phyloP scores from a whole-genome alignment of 2,113 vertebrate species.

The Dendropsophus ebraccatus region DNA sequence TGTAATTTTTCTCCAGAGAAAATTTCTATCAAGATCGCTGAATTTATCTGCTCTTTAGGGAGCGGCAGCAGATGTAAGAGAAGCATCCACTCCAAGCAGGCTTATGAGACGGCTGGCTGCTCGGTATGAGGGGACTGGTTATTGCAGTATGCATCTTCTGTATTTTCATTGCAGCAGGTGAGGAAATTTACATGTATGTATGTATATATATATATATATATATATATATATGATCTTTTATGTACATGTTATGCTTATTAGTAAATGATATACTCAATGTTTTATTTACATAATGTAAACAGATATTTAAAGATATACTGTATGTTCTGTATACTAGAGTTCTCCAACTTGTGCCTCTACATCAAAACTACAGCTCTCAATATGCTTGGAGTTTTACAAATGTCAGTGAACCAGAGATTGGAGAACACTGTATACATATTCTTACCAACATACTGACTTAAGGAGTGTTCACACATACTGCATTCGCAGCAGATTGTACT shows the following conservation, averaged over 20 bases:
- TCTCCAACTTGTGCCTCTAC: not conserved
- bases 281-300: not conserved
- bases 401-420: too few relatives aligned
- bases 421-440: too few relatives aligned
- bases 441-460: too few relatives aligned
- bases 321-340: not conserved
- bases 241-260: not conserved
- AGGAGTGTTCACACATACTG: too few relatives aligned
- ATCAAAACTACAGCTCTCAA: not conserved
- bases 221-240: too few relatives aligned
- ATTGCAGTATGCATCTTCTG: not conserved
- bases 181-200: not conserved
- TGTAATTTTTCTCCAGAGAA: not conserved
- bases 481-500: too few relatives aligned
- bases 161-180: not conserved
- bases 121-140: not conserved
- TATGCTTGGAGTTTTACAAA: not conserved
- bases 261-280: too few relatives aligned
- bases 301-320: not conserved
- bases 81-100: not conserved
- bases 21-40: not conserved
- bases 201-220: too few relatives aligned
- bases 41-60: not conserved
- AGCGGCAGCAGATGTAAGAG: constrained; percentile 5
- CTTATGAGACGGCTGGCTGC: not conserved